These are phyloP conservation scores for Zeus faber DNA, from an alignment of 2,113 vertebrate genomes.

Conservation along the genomic window DNA sequence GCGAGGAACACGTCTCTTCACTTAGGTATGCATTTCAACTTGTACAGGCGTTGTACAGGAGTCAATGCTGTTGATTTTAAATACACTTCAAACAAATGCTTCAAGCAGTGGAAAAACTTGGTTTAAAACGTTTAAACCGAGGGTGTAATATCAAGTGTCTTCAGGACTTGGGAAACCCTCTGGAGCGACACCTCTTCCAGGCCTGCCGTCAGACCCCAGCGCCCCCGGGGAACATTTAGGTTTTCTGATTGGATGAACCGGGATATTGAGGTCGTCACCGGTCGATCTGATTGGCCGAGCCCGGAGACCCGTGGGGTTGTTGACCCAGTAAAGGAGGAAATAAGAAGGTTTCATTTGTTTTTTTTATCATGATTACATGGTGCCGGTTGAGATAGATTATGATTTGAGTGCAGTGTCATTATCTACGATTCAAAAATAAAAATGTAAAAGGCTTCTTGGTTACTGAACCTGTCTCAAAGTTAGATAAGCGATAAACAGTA, in stretches of 20 bases:
- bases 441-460: no score
- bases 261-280: conserved; percentile 67
- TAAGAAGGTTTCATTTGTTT: conserved; percentile 69
- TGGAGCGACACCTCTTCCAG: conserved; percentile 47
- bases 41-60: no score
- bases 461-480: no score
- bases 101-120: no score
- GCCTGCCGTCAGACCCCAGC: conserved; percentile 21
- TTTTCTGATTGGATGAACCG: conserved; percentile 68
- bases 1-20: conserved; percentile 47
- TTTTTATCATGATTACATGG: background rate
- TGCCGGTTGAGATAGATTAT: no score
- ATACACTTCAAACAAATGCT: no score
- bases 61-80: no score
- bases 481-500: no score
- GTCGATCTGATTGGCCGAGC: conserved; percentile 60
- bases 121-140: no score
- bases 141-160: conserved; percentile 27
- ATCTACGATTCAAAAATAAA: no score
- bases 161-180: conserved; percentile 4
- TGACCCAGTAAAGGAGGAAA: conserved; percentile 61
- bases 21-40: conserved; percentile 29
- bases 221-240: conserved; percentile 63
- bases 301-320: conserved; percentile 40
- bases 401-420: no score